A percentile compares a stretch with the other conserved stretches of the same genome.
These are phyloP conservation scores for Columba janthina DNA, from an alignment of 2,113 vertebrate genomes.

Conservation along the genomic window DNA sequence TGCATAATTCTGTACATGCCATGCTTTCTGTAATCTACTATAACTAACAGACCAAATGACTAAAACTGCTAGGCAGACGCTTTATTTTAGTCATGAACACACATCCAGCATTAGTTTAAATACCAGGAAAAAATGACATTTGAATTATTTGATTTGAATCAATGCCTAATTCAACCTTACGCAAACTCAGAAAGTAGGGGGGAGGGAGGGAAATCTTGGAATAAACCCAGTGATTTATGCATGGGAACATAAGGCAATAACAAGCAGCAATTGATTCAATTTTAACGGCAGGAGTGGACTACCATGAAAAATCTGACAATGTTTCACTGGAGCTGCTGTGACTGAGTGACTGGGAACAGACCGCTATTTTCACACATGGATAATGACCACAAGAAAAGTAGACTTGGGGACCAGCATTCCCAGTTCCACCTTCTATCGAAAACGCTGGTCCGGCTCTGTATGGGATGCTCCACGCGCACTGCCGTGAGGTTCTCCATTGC, in stretches of 20 bases:
- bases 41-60: conserved; percentile 59
- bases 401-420: neutral
- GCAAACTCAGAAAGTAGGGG: conserved; percentile 20
- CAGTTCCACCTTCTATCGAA: neutral
- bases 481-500: neutral
- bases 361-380: neutral
- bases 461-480: neutral
- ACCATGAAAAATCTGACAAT: neutral
- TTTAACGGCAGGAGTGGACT: neutral
- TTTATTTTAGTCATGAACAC: conserved; percentile 58
- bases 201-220: neutral
- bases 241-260: conserved; percentile 2
- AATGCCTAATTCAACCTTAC: conserved; percentile 52
- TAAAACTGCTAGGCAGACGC: conserved; percentile 57
- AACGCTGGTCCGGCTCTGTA: neutral
- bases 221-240: conserved; percentile 29
- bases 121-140: conserved; percentile 44
- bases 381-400: neutral
- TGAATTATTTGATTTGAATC: conserved; percentile 68
- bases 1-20: conserved; percentile 56
- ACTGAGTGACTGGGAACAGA: neutral
- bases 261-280: neutral
- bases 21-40: conserved; percentile 56
- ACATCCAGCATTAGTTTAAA: conserved; percentile 62
- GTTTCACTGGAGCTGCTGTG: neutral